phyloP scores from a whole-genome alignment of 1,140 invertebrate species.

The Diprion similis region DNA sequence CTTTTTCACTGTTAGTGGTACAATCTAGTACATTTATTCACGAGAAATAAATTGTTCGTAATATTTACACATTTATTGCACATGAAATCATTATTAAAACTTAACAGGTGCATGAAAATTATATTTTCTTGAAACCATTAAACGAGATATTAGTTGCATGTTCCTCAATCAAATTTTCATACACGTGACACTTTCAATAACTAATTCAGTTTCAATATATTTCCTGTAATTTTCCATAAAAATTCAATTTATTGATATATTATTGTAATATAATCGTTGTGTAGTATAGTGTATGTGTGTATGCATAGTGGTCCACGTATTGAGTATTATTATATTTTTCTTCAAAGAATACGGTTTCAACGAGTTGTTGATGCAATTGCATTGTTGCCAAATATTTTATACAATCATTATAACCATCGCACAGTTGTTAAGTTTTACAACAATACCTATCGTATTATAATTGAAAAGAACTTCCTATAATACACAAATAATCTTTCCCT shows the following conservation, averaged over 20 bases:
- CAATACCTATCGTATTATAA: neutral
- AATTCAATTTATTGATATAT: neutral
- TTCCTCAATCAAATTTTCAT: slow-evolving; percentile 1
- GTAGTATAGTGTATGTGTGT: neutral
- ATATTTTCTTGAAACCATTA: neutral
- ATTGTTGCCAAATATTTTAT: neutral
- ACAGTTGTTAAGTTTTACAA: neutral
- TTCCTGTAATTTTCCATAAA: neutral
- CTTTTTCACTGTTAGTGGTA: neutral
- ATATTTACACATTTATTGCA: neutral
- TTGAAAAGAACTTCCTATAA: neutral
- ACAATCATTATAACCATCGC: neutral
- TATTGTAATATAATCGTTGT: slow-evolving; percentile 4
- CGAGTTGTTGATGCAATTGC: neutral
- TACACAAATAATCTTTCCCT: neutral
- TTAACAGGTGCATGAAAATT: no score
- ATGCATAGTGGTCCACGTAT: neutral
- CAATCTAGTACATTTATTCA: neutral
- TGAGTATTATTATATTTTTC: neutral
- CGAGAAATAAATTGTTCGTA: no score
- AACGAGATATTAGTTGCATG: neutral
- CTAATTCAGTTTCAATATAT: neutral
- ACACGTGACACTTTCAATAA: neutral
- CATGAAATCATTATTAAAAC: neutral
- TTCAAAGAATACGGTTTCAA: neutral